Evolutionary conservation across 2,113 vertebrate species (phyloP), one percentile per base, ranked within the genome.

Genomic region (Fregetta grallaria): DNA sequence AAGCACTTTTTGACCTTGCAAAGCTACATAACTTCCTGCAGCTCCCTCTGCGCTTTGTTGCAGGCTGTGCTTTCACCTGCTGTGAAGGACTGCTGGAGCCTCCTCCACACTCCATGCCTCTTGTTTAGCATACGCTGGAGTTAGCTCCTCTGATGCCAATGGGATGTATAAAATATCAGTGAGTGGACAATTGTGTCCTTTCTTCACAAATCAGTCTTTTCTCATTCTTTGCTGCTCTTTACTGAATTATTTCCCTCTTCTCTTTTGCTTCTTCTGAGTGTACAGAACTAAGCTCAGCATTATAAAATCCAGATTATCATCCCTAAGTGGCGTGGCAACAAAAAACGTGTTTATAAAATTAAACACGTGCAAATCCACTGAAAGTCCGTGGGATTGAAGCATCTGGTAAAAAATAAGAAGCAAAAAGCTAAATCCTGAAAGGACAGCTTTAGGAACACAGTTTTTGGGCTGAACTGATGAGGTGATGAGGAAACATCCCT

Each of bases 241-340:
- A 27, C 36, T 67, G 44, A 87, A 58, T 92, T 52, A 72, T 68
- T 94, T 87, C 30, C 53, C 22, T 68, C 2, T 73, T 91, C 32
- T 94, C 27, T 9, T 86, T 65, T 76, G 65, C 47, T 55, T 65
- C 44, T 90, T 72, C 44, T 73, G 45, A 42, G 20, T 11, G 7
- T 17, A 58, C 40, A 63, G 58, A 82, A 18, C 47, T 26, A 75
- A 86, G 34, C 4, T 75, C 56, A 75, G 66, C 30, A 2, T 65
- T 75, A 42, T 20, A 50, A 91, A 95, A 92, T 59, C 53, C 86
- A 89, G 70, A 59, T 90, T 93, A 40, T 5, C 30, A 32, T 77
- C 18, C n/a, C 18, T 32, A 66, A 52, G 18, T 32, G 84, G 45
- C 2, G 7, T 40, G 79, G 58, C 30, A 83, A 34, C 32, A 86